Evolutionary conservation across 30 jellyfish, hydroid and myxozoan genomes (phyloP).

Genomic region (Hydractinia symbiolongicarpus): DNA sequence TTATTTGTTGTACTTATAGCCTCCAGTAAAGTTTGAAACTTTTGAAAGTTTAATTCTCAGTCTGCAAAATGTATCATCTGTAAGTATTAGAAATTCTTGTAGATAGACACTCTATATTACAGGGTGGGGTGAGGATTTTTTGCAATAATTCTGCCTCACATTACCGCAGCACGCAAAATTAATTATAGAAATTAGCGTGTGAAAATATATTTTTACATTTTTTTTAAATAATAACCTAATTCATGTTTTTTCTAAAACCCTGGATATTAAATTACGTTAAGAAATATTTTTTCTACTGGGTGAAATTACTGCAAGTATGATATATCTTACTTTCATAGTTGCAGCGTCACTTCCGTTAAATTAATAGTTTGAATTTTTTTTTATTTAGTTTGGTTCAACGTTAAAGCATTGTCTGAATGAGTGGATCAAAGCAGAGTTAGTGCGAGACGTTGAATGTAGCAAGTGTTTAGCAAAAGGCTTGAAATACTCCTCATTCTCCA

Average conservation of each 20-base stretch:
- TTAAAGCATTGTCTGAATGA: conserved; percentile 49
- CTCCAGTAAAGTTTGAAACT: conserved; percentile 67
- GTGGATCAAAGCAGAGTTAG: conserved; percentile 42
- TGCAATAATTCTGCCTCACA: not conserved
- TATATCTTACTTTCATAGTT: no score
- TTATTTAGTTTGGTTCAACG: conserved; percentile 47
- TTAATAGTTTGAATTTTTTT: not conserved
- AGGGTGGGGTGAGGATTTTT: not conserved
- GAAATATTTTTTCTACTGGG: no score
- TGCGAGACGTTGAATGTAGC: conserved; percentile 58
- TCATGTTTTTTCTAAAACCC: no score
- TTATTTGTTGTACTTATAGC: conserved; percentile 13
- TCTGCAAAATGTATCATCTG: conserved; percentile 24
- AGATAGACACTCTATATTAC: not conserved
- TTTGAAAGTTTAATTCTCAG: conserved; percentile 69
- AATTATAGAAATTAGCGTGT: no score
- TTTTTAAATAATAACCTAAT: no score
- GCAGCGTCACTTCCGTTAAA: not conserved
- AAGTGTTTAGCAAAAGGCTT: conserved; percentile 10
- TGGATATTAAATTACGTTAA: no score
- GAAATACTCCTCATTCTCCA: conserved; percentile 23
- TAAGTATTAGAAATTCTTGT: not conserved
- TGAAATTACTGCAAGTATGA: no score
- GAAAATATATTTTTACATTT: no score
- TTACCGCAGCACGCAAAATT: not conserved